Evolutionary conservation across 2,797 vertebrate genomes (phyloP).

Genomic region (Notolabrus celidotus): DNA sequence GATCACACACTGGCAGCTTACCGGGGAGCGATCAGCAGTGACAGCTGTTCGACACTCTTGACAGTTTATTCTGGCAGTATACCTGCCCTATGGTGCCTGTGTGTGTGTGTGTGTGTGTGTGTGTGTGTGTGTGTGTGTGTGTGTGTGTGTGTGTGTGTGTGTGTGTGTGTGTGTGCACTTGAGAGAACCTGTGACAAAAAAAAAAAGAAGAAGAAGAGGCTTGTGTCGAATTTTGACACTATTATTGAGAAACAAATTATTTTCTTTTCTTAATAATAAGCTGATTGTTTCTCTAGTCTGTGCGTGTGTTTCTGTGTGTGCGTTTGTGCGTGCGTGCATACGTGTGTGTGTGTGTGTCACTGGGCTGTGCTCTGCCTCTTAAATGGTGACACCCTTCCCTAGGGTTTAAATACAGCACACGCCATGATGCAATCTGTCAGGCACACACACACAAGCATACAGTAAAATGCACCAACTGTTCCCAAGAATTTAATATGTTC

Average conservation of each 20-base stretch:
- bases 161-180: conserved; percentile 18
- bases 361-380: conserved; percentile 54
- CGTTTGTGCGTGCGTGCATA: too few relatives aligned
- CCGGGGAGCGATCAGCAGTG: conserved; percentile 63
- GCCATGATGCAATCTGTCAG: conserved; percentile 63
- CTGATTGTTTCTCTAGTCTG: too few relatives aligned
- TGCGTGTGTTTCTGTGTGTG: too few relatives aligned
- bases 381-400: conserved; percentile 65
- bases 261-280: background rate
- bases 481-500: conserved; percentile 30
- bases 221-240: conserved; percentile 10
- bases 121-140: conserved; percentile 25
- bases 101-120: conserved; percentile 28
- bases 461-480: conserved; percentile 60
- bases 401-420: conserved; percentile 59
- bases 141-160: conserved; percentile 29
- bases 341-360: conserved; percentile 27
- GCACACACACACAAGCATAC: conserved; percentile 46
- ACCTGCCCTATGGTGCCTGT: conserved; percentile 47
- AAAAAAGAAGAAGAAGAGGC: conserved; percentile 14
- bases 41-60: conserved; percentile 68
- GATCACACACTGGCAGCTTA: conserved; percentile 68
- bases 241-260: background rate
- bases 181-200: conserved; percentile 9
- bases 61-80: conserved; percentile 64